Percentiles rank a stretch among this genome's conserved stretches.
These are phyloP conservation scores for Platycheirus albimanus DNA, from an alignment of 2,888 invertebrate species.

Conservation along the genomic window DNA sequence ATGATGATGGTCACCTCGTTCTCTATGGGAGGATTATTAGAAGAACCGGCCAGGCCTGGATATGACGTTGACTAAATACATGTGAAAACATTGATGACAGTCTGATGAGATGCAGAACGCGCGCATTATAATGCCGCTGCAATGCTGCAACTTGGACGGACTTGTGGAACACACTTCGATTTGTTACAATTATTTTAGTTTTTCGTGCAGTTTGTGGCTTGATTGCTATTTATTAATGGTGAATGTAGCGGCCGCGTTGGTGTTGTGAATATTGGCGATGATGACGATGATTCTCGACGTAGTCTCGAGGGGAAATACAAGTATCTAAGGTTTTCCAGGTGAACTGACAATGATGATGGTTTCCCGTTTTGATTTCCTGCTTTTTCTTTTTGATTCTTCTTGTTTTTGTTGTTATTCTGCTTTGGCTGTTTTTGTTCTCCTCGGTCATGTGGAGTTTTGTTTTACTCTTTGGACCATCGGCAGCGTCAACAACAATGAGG, in stretches of 20 bases:
- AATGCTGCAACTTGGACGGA: slow-evolving; percentile 35
- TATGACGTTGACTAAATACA: slow-evolving; percentile 36
- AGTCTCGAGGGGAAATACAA: slow-evolving; percentile 7
- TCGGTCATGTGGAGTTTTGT: slow-evolving; percentile 55
- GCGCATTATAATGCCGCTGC: slow-evolving; percentile 19
- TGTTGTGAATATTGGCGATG: slow-evolving; percentile 16
- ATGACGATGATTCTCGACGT: too few species aligned
- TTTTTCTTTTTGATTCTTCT: slow-evolving; percentile 46
- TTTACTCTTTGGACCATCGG: slow-evolving; percentile 17
- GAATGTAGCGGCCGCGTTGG: slow-evolving; percentile 43
- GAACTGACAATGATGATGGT: slow-evolving; percentile 55
- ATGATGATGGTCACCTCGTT: slow-evolving; percentile 40
- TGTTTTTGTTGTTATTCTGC: slow-evolving; percentile 60
- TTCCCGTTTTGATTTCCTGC: slow-evolving; percentile 64
- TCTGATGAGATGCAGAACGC: slow-evolving; percentile 63
- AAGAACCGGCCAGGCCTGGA: slow-evolving; percentile 27
- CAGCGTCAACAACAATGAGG: slow-evolving; percentile 10
- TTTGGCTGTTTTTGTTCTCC: slow-evolving; percentile 54
- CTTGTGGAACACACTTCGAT: slow-evolving; percentile 37
- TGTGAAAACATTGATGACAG: slow-evolving; percentile 51
- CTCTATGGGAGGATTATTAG: slow-evolving; percentile 48
- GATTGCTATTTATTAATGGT: slow-evolving; percentile 59
- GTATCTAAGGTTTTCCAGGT: slow-evolving; percentile 57
- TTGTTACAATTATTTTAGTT: slow-evolving; percentile 50
- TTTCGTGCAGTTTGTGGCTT: slow-evolving; percentile 22